These are phyloP conservation scores for Misgurnus anguillicaudatus DNA, from an alignment of 2,113 vertebrate genomes.

Conservation along the genomic window DNA sequence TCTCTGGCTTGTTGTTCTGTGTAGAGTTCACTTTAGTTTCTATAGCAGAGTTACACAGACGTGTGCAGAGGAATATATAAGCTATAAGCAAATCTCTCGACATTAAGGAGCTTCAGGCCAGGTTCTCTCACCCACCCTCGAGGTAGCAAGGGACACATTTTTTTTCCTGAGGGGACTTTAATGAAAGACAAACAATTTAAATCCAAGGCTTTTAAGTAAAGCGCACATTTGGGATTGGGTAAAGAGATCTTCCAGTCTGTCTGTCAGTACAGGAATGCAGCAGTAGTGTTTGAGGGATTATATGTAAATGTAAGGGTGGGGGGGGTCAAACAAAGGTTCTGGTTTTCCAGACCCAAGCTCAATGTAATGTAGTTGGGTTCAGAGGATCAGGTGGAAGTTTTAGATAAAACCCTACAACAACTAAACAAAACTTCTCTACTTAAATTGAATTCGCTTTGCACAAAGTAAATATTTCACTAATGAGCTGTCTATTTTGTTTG, in stretches of 20 bases:
- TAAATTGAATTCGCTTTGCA: background rate
- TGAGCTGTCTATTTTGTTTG: background rate
- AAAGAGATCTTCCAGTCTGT: conserved; percentile 52
- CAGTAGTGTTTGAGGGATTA: conserved; percentile 59
- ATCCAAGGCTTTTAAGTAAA: conserved; percentile 69
- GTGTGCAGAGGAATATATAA: background rate
- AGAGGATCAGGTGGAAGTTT: conserved; percentile 49
- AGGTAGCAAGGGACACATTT: conserved; percentile 73
- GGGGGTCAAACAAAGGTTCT: conserved; percentile 50
- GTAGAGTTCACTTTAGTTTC: too few species aligned
- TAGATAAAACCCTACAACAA: conserved; percentile 7
- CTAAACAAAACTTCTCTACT: background rate
- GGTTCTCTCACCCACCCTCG: conserved; percentile 68
- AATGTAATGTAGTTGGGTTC: conserved; percentile 44
- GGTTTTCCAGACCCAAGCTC: conserved; percentile 41
- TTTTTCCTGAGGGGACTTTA: conserved; percentile 71
- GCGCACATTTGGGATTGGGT: conserved; percentile 37
- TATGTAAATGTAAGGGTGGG: conserved; percentile 56
- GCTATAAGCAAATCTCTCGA: conserved; percentile 19
- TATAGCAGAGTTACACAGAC: background rate
- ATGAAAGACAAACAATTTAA: conserved; percentile 81
- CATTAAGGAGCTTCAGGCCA: conserved; percentile 58
- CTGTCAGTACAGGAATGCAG: conserved; percentile 59
- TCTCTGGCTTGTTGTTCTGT: too few species aligned
- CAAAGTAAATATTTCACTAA: background rate